Conservation (phyloP, 2,113 vertebrate species). For the Etheostoma cragini region DNA sequence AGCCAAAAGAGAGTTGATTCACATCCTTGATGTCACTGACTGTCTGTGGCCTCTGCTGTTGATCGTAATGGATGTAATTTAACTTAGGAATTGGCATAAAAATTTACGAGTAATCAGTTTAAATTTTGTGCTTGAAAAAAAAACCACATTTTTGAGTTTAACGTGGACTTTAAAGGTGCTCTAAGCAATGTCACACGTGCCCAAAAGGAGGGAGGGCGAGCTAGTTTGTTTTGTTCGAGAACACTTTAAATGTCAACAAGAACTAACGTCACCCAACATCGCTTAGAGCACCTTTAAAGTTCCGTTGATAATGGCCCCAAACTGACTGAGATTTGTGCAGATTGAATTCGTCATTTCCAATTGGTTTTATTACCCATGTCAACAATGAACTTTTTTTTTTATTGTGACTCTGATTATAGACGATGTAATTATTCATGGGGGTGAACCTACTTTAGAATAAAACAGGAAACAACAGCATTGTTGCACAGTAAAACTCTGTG, state of each 20-base stretch:
- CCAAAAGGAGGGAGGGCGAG: too few relatives aligned
- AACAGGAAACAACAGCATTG: neutral
- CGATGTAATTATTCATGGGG: neutral
- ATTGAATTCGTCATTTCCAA: neutral
- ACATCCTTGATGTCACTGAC: constrained; percentile 10
- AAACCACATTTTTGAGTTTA: neutral
- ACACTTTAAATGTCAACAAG: too few relatives aligned
- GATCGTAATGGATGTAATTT: neutral
- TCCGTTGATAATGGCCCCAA: neutral
- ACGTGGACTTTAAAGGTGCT: too few relatives aligned
- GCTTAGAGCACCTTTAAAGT: neutral
- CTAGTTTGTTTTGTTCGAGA: too few relatives aligned
- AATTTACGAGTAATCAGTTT: neutral
- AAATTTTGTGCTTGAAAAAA: neutral
- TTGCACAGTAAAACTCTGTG: neutral
- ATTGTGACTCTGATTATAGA: neutral
- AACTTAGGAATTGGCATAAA: neutral
- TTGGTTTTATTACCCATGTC: neutral
- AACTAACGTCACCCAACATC: too few relatives aligned
- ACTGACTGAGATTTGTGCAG: neutral
- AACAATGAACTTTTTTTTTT: too few relatives aligned
- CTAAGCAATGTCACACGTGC: too few relatives aligned
- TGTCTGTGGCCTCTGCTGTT: neutral
- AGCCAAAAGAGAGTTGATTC: neutral
- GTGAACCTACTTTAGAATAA: neutral